phyloP scores from a whole-genome alignment of 2,888 invertebrate genomes.

The Caprella mutica region DNA sequence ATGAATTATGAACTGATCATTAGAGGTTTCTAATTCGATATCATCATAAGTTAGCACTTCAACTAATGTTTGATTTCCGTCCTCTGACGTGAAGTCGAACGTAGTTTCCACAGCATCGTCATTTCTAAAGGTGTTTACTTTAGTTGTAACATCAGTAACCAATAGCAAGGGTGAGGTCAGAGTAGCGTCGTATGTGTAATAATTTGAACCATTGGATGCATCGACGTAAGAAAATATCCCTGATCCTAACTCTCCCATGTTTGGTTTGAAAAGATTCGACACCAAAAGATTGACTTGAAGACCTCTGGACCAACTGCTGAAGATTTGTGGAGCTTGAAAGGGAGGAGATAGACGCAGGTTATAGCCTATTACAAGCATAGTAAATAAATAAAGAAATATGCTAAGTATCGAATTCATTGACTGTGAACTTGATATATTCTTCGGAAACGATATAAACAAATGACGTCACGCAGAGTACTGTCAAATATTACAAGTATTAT shows the following conservation, averaged over 20 bases:
- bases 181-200: neutral
- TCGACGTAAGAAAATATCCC: slow-evolving; percentile 1
- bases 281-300: neutral
- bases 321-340: slow-evolving; percentile 10
- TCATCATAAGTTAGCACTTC: no score
- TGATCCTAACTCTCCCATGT: neutral
- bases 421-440: no score
- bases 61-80: no score
- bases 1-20: neutral
- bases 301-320: slow-evolving; percentile 1
- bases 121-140: no score
- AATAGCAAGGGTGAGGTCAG: neutral
- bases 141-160: neutral
- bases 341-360: neutral
- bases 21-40: no score
- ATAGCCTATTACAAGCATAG: neutral
- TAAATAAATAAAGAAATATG: no score
- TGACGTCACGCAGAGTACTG: no score
- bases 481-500: no score
- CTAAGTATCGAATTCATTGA: no score
- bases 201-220: neutral
- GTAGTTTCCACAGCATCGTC: no score
- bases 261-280: neutral
- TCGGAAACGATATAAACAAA: no score
- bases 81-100: no score